phyloP scores from a whole-genome alignment of 2,113 vertebrate genomes.

The Leucopsar rothschildi region DNA sequence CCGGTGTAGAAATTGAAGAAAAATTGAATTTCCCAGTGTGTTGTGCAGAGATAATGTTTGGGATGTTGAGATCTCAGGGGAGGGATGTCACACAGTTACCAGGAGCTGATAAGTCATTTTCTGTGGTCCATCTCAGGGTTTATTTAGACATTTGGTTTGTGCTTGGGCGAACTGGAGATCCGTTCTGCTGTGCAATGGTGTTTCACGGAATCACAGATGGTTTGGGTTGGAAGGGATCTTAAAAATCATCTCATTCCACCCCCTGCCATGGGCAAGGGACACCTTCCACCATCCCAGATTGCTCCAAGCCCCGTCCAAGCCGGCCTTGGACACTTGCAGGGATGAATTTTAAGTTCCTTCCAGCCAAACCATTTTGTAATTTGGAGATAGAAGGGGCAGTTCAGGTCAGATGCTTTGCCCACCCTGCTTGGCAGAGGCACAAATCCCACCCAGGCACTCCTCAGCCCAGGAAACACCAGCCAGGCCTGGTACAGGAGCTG shows the following conservation, averaged over 20 bases:
- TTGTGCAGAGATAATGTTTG: not conserved
- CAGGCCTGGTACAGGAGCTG: not conserved
- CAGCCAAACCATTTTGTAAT: not conserved
- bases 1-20: not conserved
- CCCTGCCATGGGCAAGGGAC: not conserved
- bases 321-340: not conserved
- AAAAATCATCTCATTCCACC: not conserved
- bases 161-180: not conserved
- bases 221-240: not conserved
- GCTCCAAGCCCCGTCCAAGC: not conserved
- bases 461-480: not conserved
- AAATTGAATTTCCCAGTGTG: not conserved
- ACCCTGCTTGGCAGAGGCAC: not conserved
- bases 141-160: not conserved
- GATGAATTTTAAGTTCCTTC: not conserved
- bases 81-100: not conserved
- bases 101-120: not conserved
- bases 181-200: not conserved
- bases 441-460: not conserved
- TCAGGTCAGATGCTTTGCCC: rapidly evolving
- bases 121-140: not conserved
- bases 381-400: not conserved
- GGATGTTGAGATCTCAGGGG: not conserved
- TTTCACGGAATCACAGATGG: not conserved
- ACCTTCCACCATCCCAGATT: not conserved